Percentiles rank a stretch among this genome's conserved stretches.
Conservation (phyloP, 2,113 vertebrate genomes). For the Laticauda laticaudata region DNA sequence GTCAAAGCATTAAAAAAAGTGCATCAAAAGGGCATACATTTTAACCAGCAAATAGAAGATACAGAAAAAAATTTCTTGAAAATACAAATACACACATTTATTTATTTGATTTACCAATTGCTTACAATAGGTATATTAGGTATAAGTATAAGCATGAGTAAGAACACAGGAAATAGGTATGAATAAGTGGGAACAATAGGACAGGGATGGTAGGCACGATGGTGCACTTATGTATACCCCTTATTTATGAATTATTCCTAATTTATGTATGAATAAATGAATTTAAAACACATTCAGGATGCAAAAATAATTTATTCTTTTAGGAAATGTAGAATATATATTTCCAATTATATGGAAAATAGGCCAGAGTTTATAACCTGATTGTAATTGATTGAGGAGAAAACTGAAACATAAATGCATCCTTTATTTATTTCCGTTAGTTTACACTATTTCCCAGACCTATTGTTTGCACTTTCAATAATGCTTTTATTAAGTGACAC, state of each 20-base stretch:
- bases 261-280: neutral
- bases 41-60: neutral
- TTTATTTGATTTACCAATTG: no score
- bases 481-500: constrained; percentile 1
- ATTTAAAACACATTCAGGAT: neutral
- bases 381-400: neutral
- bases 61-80: neutral
- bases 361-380: neutral
- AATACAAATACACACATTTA: neutral
- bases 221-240: no score
- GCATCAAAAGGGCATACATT: neutral
- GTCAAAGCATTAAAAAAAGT: no score
- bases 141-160: no score
- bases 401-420: neutral
- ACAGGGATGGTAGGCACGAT: no score
- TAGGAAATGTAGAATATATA: neutral
- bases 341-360: neutral
- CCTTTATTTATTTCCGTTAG: neutral
- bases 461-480: constrained; percentile 3
- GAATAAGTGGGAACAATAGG: no score
- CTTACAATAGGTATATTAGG: no score
- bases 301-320: neutral
- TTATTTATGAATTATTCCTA: neutral
- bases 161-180: no score
- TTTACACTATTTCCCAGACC: neutral